Percentiles rank a stretch among this genome's conserved stretches.
Conservation (phyloP, 2,888 invertebrate species). For the Plusia festucae region DNA sequence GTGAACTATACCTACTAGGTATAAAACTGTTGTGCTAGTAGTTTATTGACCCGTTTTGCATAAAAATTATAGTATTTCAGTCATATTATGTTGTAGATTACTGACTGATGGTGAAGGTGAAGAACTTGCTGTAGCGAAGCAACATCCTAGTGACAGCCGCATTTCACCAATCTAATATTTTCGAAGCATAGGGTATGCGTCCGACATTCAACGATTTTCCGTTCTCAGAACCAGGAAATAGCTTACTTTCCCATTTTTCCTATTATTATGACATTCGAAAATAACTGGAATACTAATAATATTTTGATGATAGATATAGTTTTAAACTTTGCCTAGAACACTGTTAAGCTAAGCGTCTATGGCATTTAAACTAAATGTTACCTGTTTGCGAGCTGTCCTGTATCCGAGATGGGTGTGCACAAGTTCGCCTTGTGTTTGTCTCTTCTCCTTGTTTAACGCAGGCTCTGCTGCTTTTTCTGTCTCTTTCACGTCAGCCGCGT, state of each 20-base stretch:
- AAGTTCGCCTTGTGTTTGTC: constrained; percentile 76
- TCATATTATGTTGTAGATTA: background rate
- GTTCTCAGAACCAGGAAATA: too few species aligned
- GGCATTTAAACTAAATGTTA: constrained; percentile 50
- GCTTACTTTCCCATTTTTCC: too few species aligned
- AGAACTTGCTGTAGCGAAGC: too few species aligned
- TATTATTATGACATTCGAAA: too few species aligned
- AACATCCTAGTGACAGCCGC: too few species aligned
- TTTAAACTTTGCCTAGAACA: background rate
- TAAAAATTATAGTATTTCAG: background rate
- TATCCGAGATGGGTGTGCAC: constrained; percentile 72
- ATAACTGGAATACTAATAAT: too few species aligned
- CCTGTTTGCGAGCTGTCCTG: constrained; percentile 81
- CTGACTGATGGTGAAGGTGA: background rate
- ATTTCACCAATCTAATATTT: too few species aligned
- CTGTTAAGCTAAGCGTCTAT: background rate
- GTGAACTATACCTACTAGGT: background rate
- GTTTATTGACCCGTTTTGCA: background rate
- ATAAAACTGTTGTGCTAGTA: background rate
- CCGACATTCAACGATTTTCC: too few species aligned
- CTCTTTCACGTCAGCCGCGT: constrained; percentile 76
- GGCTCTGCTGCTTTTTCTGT: constrained; percentile 60
- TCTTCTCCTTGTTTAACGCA: constrained; percentile 75
- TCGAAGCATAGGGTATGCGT: too few species aligned
- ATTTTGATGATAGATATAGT: too few species aligned